Conservation (phyloP, 2,888 invertebrate species). For the Lasius fuliginosus region DNA sequence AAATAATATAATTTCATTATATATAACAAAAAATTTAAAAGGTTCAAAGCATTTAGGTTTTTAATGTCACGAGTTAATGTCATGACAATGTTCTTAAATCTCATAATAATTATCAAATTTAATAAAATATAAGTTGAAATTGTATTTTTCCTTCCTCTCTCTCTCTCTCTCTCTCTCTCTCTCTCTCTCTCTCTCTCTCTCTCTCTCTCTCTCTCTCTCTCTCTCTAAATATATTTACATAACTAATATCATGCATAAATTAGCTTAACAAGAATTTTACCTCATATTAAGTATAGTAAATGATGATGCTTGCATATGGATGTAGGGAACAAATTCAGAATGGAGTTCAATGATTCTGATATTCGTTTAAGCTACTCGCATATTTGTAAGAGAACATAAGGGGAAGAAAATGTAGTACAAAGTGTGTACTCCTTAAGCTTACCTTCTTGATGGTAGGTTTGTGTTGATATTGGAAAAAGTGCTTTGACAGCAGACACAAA, state of each 20-base stretch:
- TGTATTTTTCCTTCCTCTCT: constrained; percentile 33
- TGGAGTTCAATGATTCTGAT: constrained; percentile 61
- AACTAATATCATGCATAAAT: constrained; percentile 73
- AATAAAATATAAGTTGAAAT: constrained; percentile 43
- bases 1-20: background rate
- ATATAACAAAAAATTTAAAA: constrained; percentile 37
- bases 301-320: constrained; percentile 66
- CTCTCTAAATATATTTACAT: constrained; percentile 55
- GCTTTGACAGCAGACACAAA: constrained; percentile 85
- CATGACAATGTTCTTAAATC: constrained; percentile 36
- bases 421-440: constrained; percentile 83
- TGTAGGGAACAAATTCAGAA: constrained; percentile 66
- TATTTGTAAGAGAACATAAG: constrained; percentile 75
- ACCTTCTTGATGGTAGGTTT: constrained; percentile 85
- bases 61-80: background rate
- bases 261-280: constrained; percentile 64
- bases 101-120: constrained; percentile 44
- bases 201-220: too few species aligned
- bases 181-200: too few species aligned
- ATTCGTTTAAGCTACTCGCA: constrained; percentile 72
- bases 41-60: constrained; percentile 41
- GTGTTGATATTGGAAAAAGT: constrained; percentile 85
- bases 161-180: background rate
- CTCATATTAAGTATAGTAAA: constrained; percentile 52
- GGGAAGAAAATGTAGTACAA: constrained; percentile 80